phyloP scores from a whole-genome alignment of 2,113 vertebrate genomes.

The Megatriorchis doriae region DNA sequence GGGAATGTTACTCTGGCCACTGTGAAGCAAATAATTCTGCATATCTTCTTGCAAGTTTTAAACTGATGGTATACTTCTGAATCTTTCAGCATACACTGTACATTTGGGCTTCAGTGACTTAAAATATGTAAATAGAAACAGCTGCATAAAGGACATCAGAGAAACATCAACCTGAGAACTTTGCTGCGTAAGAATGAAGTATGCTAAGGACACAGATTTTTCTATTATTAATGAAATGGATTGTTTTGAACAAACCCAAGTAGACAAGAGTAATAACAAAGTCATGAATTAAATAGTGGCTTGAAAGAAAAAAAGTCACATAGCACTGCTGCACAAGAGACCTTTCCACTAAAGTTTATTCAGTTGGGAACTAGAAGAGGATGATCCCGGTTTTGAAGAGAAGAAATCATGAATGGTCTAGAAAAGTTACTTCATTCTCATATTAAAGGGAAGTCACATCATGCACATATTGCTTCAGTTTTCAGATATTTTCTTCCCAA shows the following conservation, averaged over 20 bases:
- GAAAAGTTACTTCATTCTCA: neutral
- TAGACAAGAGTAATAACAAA: slow-evolving; percentile 22
- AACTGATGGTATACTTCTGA: neutral
- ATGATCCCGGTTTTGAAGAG: neutral
- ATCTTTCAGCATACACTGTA: neutral
- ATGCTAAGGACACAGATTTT: neutral
- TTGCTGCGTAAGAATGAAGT: slow-evolving; percentile 28
- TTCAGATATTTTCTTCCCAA: neutral
- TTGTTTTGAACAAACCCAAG: neutral
- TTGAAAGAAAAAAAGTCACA: slow-evolving; percentile 20
- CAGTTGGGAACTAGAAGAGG: neutral
- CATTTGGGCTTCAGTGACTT: neutral
- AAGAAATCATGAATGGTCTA: neutral
- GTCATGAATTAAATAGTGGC: slow-evolving; percentile 39
- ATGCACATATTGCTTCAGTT: neutral
- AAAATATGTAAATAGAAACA: slow-evolving; percentile 34
- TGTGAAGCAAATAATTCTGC: neutral
- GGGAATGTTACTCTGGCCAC: neutral
- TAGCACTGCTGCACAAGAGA: neutral
- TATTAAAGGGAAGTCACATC: neutral
- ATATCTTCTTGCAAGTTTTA: neutral
- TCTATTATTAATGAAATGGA: slow-evolving; percentile 52
- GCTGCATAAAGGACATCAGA: neutral
- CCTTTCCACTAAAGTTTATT: neutral
- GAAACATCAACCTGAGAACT: neutral